phyloP scores from a whole-genome alignment of 1,140 invertebrate genomes.

The Polyergus mexicanus region DNA sequence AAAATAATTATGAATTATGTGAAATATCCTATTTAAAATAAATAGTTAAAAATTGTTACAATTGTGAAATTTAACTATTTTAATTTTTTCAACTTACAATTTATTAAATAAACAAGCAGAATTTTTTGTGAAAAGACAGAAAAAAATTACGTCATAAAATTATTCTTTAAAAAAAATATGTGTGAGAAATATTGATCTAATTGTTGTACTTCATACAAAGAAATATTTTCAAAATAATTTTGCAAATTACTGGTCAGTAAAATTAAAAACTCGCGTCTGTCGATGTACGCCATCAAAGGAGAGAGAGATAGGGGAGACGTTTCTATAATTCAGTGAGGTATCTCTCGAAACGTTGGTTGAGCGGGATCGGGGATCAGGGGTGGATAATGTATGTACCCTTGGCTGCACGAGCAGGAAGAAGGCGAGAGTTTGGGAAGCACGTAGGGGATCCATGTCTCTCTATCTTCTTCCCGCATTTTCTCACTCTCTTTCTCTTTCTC shows the following conservation, averaged over 20 bases:
- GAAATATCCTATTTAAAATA: not conserved
- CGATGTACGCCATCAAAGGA: conserved; percentile 54
- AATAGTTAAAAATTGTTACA: conserved; percentile 3
- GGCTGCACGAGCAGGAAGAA: conserved; percentile 66
- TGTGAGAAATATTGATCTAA: not conserved
- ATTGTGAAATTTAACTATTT: not conserved
- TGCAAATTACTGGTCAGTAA: conserved; percentile 36
- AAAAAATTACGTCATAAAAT: no score
- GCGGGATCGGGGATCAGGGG: conserved; percentile 77
- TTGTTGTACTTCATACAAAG: not conserved
- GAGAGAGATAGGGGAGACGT: conserved; percentile 65
- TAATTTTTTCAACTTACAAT: no score
- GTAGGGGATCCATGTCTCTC: conserved; percentile 59
- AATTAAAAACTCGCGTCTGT: conserved; percentile 80
- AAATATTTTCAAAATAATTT: conserved; percentile 1
- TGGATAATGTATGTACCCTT: conserved; percentile 85
- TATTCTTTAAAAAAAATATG: no score
- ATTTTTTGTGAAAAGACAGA: no score
- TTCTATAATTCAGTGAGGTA: conserved; percentile 83
- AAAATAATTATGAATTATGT: conserved; percentile 1
- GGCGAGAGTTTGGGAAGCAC: conserved; percentile 59
- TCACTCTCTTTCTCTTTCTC: conserved; percentile 21
- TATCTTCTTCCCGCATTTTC: not conserved
- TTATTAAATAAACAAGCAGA: no score
- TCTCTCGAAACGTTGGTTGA: conserved; percentile 73